Base-by-base conservation (phyloP, 2,888 invertebrate species). In the Thelaira solivaga region DNA sequence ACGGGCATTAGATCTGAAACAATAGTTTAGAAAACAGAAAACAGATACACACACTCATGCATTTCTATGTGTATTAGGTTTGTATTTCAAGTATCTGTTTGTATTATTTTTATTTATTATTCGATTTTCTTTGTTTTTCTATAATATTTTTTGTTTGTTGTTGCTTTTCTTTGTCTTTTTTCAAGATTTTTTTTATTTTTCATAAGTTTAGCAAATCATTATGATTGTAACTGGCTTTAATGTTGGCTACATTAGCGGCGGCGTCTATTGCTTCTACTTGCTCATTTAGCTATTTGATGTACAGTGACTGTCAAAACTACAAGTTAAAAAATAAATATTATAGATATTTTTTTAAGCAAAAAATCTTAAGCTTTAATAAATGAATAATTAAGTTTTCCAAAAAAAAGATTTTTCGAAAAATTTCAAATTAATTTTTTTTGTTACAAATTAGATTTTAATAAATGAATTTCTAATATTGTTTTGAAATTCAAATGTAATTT, bases 191-290 rank as follows among this genome's bases (percentile, higher is more conserved):
- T 64, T 36, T 16, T 22, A 31, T 22, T 20, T 26, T 59, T 76
- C 31, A 69, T 65, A 71, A 59, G 49, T 73, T 57, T 16, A 53
- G 45, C 71, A 71, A 74, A 57, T 74, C 68, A 69, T 59, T 73
- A 59, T 57, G 55, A 47, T 47, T 62, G 75, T 64, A 53, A 65
- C 47, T 62, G 75, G 31, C 43, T 75, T 61, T 76, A 74, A 67
- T 76, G 76, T 71, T 72, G 67, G 20, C 59, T 74, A 36, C n/a
- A 34, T 36, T 45, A 20, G 13, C 13, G 31, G 55, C 69, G 22
- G 24, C 39, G n/a, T 11, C 51, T 39, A 39, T 18, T 13, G 8
- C 20, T 36, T 34, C 22, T 6, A 22, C 29, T 55, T 45, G 64
- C 24, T 73, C 49, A 65, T 53, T 57, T 41, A 49, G 26, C 41